Percentiles rank a stretch among this genome's conserved stretches.
Conservation (phyloP, 2,797 vertebrate genomes). For the Clarias fuscus region DNA sequence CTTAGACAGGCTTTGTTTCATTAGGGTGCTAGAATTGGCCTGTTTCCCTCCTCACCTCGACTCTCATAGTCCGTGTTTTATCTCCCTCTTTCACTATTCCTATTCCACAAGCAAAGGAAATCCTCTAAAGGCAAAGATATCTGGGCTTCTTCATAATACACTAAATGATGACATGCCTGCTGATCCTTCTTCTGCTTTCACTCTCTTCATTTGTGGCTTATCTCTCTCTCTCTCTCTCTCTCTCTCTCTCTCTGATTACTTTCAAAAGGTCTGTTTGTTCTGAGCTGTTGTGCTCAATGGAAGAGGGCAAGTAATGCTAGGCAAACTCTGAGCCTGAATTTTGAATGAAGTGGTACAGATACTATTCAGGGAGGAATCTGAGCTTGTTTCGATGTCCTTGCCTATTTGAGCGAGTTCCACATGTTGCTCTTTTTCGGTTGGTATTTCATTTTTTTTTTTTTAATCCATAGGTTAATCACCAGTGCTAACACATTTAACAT, state of each 20-base stretch:
- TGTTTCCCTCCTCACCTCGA: constrained; percentile 44
- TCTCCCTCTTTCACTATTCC: constrained; percentile 32
- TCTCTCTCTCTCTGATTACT: constrained; percentile 24
- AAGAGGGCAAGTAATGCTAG: constrained; percentile 17
- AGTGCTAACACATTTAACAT: neutral
- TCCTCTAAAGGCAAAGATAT: constrained; percentile 40
- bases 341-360: constrained; percentile 29
- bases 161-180: constrained; percentile 18
- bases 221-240: neutral
- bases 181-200: neutral
- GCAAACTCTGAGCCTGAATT: constrained; percentile 22
- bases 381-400: constrained; percentile 17
- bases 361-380: constrained; percentile 7
- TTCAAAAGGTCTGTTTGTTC: constrained; percentile 39
- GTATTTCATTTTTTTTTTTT: neutral
- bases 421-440: neutral
- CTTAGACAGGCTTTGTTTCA: constrained; percentile 71
- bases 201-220: constrained; percentile 1
- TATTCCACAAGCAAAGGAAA: constrained; percentile 29
- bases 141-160: constrained; percentile 14
- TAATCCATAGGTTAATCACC: neutral
- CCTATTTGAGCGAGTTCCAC: neutral
- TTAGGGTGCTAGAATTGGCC: constrained; percentile 53
- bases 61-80: constrained; percentile 30
- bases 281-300: constrained; percentile 21